phyloP scores from a whole-genome alignment of 2,113 vertebrate species.

The Fregata magnificens region DNA sequence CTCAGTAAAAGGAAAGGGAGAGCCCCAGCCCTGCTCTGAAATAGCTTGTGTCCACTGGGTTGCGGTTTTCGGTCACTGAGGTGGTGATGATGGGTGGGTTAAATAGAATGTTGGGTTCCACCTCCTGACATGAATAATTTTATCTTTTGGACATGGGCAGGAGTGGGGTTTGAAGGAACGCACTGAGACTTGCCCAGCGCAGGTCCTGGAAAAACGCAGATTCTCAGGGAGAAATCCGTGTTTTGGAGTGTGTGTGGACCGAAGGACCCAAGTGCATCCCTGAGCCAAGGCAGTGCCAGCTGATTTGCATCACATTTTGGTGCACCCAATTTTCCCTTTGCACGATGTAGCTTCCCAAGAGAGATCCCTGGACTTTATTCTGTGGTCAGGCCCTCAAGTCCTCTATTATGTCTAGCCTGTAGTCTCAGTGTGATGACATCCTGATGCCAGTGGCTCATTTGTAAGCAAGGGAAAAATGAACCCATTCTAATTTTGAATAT shows the following conservation, averaged over 20 bases:
- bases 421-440: not conserved
- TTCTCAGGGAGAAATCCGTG: not conserved
- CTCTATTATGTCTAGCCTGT: not conserved
- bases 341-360: not conserved
- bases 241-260: rapidly evolving
- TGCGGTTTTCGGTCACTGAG: not conserved
- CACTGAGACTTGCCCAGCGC: not conserved
- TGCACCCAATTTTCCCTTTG: not conserved
- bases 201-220: not conserved
- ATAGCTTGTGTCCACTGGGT: not conserved
- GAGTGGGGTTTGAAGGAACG: not conserved
- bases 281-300: not conserved
- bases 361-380: not conserved
- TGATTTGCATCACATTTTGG: not conserved
- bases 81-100: not conserved
- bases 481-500: not conserved
- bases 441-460: conserved; percentile 10
- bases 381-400: not conserved
- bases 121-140: not conserved
- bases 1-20: not conserved
- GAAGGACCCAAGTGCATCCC: not conserved
- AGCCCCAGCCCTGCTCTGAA: not conserved
- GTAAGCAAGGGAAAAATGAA: not conserved
- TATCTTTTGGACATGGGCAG: not conserved
- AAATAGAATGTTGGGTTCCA: not conserved